These are phyloP conservation scores for Anoplolepis gracilipes DNA, from an alignment of 1,140 invertebrate species.

Conservation along the genomic window DNA sequence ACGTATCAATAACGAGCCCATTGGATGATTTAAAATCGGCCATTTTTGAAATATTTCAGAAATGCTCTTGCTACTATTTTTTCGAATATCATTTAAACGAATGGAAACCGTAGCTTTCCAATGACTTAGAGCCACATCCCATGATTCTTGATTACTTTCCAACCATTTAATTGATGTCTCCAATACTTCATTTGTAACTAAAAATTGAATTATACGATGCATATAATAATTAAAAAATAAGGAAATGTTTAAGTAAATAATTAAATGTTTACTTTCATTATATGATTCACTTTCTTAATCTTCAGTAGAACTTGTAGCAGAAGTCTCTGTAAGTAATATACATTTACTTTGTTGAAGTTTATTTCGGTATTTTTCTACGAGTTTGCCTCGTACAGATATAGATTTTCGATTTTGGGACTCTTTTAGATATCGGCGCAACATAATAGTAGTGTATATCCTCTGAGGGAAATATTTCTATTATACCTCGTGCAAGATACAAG, in stretches of 20 bases:
- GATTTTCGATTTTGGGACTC: no score
- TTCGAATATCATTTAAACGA: not conserved
- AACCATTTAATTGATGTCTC: not conserved
- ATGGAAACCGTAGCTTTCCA: constrained; percentile 3
- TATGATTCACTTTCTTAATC: not conserved
- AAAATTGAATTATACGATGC: not conserved
- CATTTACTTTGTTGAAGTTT: no score
- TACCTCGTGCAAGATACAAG: not conserved
- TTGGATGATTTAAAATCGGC: not conserved
- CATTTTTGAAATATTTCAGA: constrained; percentile 2
- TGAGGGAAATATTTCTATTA: not conserved
- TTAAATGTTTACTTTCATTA: not conserved
- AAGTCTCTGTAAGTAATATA: no score
- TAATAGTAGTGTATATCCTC: not conserved
- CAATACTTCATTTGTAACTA: not conserved
- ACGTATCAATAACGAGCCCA: not conserved
- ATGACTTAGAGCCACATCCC: not conserved
- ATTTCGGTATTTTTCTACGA: no score
- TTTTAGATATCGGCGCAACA: not conserved
- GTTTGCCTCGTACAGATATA: no score
- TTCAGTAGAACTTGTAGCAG: not conserved
- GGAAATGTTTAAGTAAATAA: no score
- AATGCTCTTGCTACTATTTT: not conserved
- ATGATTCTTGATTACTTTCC: not conserved
- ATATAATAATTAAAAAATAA: not conserved